Evolutionary conservation across 1,140 invertebrate species (phyloP).

Genomic region (Paraescarpia echinospica): DNA sequence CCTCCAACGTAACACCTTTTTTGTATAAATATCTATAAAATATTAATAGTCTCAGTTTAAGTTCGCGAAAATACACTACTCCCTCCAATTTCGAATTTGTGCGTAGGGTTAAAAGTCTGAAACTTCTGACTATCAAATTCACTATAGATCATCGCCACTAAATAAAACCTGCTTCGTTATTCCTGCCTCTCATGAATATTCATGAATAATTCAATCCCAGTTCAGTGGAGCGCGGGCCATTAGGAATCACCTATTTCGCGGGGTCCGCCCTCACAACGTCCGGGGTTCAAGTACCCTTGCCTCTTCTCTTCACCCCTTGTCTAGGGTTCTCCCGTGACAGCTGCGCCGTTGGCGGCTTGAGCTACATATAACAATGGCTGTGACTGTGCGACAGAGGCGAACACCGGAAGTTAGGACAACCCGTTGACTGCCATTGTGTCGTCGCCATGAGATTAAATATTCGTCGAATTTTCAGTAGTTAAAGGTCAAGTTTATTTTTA

Average conservation of each 20-base stretch:
- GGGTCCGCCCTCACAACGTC: neutral
- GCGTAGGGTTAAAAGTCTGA: neutral
- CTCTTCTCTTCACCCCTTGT: neutral
- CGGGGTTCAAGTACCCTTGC: neutral
- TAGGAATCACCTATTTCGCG: neutral
- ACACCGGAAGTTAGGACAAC: neutral
- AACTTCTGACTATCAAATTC: neutral
- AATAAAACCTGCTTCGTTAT: neutral
- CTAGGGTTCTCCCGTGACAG: neutral
- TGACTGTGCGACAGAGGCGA: neutral
- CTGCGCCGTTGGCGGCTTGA: neutral
- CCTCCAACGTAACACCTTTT: too few relatives aligned
- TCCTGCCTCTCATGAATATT: neutral
- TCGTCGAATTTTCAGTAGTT: neutral
- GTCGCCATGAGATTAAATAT: neutral
- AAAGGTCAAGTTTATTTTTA: neutral
- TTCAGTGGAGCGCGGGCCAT: neutral
- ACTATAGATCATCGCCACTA: neutral
- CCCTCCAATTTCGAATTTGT: neutral
- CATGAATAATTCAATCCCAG: neutral
- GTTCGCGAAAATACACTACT: neutral
- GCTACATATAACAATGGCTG: neutral
- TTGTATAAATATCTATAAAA: too few relatives aligned
- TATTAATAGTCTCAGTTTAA: neutral
- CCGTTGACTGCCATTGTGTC: neutral